Conservation (phyloP, 2,113 vertebrate species). For the Oenanthe melanoleuca region DNA sequence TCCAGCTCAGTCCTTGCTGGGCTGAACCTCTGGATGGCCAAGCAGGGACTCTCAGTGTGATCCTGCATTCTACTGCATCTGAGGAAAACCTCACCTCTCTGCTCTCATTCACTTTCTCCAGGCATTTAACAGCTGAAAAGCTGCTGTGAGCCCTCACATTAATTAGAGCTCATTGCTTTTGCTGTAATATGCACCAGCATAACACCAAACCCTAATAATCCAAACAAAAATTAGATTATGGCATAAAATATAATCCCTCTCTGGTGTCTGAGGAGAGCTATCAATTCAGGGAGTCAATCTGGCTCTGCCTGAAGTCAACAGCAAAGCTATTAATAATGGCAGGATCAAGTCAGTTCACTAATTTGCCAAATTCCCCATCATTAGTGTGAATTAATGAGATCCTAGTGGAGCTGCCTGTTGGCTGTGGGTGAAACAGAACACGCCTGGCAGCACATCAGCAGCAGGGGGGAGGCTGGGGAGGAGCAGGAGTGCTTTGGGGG, state of each 20-base stretch:
- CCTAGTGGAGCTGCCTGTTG: slow-evolving; percentile 65
- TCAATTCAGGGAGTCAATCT: background rate
- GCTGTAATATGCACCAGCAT: background rate
- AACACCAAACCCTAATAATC: slow-evolving; percentile 20
- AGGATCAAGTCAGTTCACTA: slow-evolving; percentile 65
- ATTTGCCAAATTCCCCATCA: slow-evolving; percentile 70
- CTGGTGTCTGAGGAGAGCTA: slow-evolving; percentile 11
- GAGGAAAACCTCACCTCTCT: background rate
- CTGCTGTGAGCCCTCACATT: slow-evolving; percentile 1
- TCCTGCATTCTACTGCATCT: background rate
- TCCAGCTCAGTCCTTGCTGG: background rate
- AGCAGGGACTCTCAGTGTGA: background rate
- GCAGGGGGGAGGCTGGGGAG: slow-evolving; percentile 31
- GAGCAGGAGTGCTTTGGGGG: slow-evolving; percentile 17
- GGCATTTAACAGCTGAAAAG: slow-evolving; percentile 18
- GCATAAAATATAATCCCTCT: background rate
- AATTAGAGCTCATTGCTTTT: slow-evolving; percentile 33
- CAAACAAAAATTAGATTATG: slow-evolving; percentile 40
- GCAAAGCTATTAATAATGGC: slow-evolving; percentile 55
- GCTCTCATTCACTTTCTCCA: background rate
- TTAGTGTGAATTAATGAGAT: slow-evolving; percentile 72
- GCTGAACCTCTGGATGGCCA: background rate
- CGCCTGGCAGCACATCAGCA: slow-evolving; percentile 49
- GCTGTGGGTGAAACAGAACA: slow-evolving; percentile 60
- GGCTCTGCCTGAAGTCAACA: slow-evolving; percentile 33